phyloP scores from a whole-genome alignment of 2,888 invertebrate genomes.

The Pristionchus fissidentatus region DNA sequence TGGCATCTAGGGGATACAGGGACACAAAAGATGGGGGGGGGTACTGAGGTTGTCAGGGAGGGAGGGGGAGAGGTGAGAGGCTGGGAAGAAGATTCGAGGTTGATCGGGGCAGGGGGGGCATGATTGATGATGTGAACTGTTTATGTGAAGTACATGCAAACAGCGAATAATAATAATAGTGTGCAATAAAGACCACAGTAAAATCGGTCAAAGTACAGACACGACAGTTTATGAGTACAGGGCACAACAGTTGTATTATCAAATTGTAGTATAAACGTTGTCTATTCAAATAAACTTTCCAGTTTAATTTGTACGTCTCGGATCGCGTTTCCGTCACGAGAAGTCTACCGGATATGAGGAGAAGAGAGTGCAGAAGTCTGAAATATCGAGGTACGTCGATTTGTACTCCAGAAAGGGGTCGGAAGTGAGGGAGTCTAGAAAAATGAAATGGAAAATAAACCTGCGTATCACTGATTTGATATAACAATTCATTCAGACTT shows the following conservation, averaged over 20 bases:
- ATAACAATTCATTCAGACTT: no score
- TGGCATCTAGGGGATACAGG: neutral
- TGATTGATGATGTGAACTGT: conserved; percentile 53
- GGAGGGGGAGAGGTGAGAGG: conserved; percentile 11
- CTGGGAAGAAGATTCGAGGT: neutral
- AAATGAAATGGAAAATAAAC: no score
- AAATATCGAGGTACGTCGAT: conserved; percentile 59
- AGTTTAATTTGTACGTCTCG: conserved; percentile 97
- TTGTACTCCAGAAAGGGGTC: neutral
- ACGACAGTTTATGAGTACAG: no score
- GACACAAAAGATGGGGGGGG: neutral
- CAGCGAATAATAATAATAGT: neutral
- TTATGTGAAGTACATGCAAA: no score
- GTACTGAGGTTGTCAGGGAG: neutral
- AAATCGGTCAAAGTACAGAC: no score
- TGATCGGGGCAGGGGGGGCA: conserved; percentile 45
- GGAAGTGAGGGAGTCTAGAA: no score
- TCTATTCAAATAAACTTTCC: conserved; percentile 47
- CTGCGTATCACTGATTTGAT: no score
- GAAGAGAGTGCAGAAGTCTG: conserved; percentile 83
- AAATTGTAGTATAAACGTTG: no score
- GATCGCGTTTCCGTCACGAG: conserved; percentile 82
- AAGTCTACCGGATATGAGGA: conserved; percentile 76
- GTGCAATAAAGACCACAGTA: neutral
- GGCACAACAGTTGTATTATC: no score